phyloP scores from a whole-genome alignment of 2,113 vertebrate species.

The Hepsetus odoe region DNA sequence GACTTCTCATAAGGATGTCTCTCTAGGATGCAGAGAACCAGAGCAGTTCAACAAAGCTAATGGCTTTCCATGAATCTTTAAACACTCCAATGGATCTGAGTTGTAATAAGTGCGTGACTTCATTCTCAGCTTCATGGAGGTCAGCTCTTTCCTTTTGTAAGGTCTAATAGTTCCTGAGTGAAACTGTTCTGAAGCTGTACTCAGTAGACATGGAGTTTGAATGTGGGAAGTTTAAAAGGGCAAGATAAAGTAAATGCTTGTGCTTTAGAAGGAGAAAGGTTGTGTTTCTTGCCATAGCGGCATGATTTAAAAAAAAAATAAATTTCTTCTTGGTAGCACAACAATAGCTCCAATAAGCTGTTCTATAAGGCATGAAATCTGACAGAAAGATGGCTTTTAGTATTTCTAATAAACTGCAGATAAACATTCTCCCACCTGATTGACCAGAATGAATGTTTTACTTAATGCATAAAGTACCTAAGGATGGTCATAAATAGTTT shows the following conservation, averaged over 20 bases:
- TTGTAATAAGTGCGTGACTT: constrained; percentile 50
- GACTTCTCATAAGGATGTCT: constrained; percentile 23
- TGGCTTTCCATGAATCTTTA: constrained; percentile 56
- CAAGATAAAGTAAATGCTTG: constrained; percentile 17
- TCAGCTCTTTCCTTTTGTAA: constrained; percentile 41
- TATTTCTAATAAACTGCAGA: neutral
- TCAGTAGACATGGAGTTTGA: constrained; percentile 10
- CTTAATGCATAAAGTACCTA: too few relatives aligned
- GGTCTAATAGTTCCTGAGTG: constrained; percentile 41
- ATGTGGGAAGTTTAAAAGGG: constrained; percentile 19
- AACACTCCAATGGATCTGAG: constrained; percentile 48
- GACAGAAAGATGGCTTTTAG: neutral
- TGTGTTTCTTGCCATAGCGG: neutral
- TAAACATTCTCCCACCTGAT: too few relatives aligned
- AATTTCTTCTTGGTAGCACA: neutral
- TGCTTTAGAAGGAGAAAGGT: constrained; percentile 7
- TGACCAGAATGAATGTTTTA: too few relatives aligned
- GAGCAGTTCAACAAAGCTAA: constrained; percentile 44
- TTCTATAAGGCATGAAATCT: neutral
- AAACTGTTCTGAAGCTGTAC: constrained; percentile 14
- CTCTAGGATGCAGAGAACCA: constrained; percentile 34
- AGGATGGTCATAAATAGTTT: too few relatives aligned
- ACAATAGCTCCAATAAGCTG: neutral
- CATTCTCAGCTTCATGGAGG: constrained; percentile 23
- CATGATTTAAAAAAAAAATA: neutral